Evolutionary conservation across 2,797 vertebrate species (phyloP), one percentile per base, ranked within the genome.

Genomic region (Paguma larvata): DNA sequence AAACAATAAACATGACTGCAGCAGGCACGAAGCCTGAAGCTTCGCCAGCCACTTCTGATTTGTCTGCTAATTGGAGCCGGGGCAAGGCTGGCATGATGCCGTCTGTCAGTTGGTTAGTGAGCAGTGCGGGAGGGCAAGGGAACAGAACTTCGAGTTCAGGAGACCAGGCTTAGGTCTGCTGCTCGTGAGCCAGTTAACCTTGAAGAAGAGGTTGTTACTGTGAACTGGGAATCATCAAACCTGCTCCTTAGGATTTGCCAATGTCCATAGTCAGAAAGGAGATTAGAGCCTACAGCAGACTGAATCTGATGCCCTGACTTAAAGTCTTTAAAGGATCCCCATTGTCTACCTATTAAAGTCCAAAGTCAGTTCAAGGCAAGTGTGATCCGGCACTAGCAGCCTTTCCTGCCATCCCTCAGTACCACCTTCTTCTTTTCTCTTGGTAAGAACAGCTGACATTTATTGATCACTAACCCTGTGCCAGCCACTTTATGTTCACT

Each of bases 11-110:
- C 85, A 95, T 0, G 3, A 48, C 79, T 38, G 51, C 78, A 86
- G 91, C 84, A 77, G 95, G 80, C 93, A 34, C 0, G 0, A n/a
- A 87, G 80, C 51, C 89, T 0, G 0, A 30, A 87, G 80, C 51
- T 84, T 72, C 0, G 1, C 89, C 96, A 96, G 83, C 96, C 88
- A 4, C 73, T 88, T 92, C 95, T 89, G 93, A 97, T 97, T 94
- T 97, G 89, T 94, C 96, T 97, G 96, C 93, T 97, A 97, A 98
- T 95, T 97, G 96, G 93, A 95, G 68, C 96, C 2, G 0, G 38
- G 68, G 83, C 7, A 25, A 82, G 63, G 51, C 68, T 75, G 96
- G 96, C 93, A 56, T 62, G 88, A 70, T 65, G 88, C 91, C 6
- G 0, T 87, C 87, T 86, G n/a, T 51, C 77, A 34, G 62, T 72